These are phyloP conservation scores for Proisotoma minuta DNA, from an alignment of 2,888 invertebrate species.

Conservation along the genomic window DNA sequence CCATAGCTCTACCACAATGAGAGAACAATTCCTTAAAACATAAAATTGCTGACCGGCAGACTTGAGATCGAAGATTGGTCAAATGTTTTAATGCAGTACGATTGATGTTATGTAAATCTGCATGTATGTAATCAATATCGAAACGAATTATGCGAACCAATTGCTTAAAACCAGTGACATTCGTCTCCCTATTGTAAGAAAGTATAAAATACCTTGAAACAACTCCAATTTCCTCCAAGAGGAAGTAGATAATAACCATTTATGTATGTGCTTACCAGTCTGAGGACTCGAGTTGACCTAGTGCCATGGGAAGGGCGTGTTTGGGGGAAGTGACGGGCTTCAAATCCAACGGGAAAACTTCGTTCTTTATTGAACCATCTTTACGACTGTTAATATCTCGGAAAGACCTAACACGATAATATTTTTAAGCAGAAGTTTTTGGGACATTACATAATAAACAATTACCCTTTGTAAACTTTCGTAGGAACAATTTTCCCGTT, in stretches of 20 bases:
- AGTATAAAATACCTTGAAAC: slow-evolving; percentile 5
- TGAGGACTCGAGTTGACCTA: slow-evolving; percentile 63
- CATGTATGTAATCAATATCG: slow-evolving; percentile 60
- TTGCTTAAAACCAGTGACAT: slow-evolving; percentile 66
- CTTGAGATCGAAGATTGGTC: slow-evolving; percentile 86
- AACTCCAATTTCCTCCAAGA: background rate
- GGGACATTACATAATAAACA: background rate
- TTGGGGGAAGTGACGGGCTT: slow-evolving; percentile 62
- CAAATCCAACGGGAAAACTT: slow-evolving; percentile 49
- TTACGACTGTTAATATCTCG: slow-evolving; percentile 36
- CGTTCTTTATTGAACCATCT: slow-evolving; percentile 12
- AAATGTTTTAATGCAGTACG: slow-evolving; percentile 70
- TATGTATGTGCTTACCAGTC: slow-evolving; percentile 58
- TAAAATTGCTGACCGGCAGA: slow-evolving; percentile 80
- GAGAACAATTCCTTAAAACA: slow-evolving; percentile 75
- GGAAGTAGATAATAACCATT: background rate
- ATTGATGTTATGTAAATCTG: slow-evolving; percentile 63
- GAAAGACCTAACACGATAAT: slow-evolving; percentile 33
- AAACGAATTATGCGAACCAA: slow-evolving; percentile 66
- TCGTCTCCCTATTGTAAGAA: slow-evolving; percentile 60
- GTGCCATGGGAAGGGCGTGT: slow-evolving; percentile 61
- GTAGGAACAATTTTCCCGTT: slow-evolving; percentile 34
- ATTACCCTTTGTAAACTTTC: slow-evolving; percentile 43
- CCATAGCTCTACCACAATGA: slow-evolving; percentile 55
- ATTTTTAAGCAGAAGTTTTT: background rate